Evolutionary conservation across 1,140 invertebrate species (phyloP), one percentile per base, ranked within the genome.

Genomic region (Listronotus oregonensis): DNA sequence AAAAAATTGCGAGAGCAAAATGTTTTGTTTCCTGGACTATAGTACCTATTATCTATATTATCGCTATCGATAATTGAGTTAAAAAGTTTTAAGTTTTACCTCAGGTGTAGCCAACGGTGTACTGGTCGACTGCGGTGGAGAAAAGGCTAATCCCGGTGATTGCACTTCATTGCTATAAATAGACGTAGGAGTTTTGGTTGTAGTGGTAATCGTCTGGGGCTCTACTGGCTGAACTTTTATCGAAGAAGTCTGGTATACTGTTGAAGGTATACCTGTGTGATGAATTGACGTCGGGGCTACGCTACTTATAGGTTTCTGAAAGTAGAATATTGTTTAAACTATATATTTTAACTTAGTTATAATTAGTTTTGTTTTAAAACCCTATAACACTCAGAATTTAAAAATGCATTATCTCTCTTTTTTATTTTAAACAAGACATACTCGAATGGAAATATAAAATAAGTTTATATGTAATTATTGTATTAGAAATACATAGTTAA

Each of bases 221-320:
- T 90, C 89, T 59, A 91, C 88, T 39, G 89, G 90, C 80, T 90
- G 87, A 58, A 91, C 89, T 79, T 90, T 90, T 61, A 89, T 91
- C 50, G 90, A 91, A 8, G 89, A 89, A 42, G 89, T 90, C 77
- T 91, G 89, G 80, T 90, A 90, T 67, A 90, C 90, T 73, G 86
- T 89, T 70, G 85, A 91, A 76, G 88, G 87, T 77, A 87, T 90
- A 59, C 81, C 81, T 49, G 82, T 79, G 62, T 85, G 82, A 75
- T 86, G 85, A 68, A 89, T 82, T 56, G 86, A 86, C 69, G 87
- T 91, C 27, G 90, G 90, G 55, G 90, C 89, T 44, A 93, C 90
- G 79, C 90, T 92, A 71, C 90, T 92, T 56, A 92, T 89, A 54
- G 91, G 91, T 77, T 89, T 89, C 76, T 89, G 82, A 52, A 74